These are phyloP conservation scores for Campoplex capitator DNA, from an alignment of 2,888 invertebrate genomes.

Conservation along the genomic window DNA sequence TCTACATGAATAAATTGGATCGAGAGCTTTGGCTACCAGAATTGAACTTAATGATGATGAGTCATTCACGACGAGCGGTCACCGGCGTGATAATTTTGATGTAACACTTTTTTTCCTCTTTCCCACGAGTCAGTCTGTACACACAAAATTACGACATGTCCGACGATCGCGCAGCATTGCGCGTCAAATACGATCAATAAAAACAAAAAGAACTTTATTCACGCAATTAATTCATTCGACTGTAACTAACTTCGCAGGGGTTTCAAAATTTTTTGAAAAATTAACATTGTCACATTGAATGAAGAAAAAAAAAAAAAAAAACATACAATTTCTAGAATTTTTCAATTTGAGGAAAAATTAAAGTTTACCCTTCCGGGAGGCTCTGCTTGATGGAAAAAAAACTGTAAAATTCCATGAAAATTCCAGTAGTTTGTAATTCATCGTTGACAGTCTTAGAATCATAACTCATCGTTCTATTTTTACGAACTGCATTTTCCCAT, in stretches of 20 bases:
- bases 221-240: neutral
- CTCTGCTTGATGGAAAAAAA: too few relatives aligned
- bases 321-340: too few relatives aligned
- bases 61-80: conserved; percentile 12
- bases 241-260: conserved; percentile 2
- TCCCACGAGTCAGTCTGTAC: neutral
- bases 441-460: too few relatives aligned
- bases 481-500: neutral
- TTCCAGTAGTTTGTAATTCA: too few relatives aligned
- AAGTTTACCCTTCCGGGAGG: too few relatives aligned
- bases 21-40: neutral
- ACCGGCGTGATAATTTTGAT: conserved; percentile 38
- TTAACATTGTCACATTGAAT: too few relatives aligned
- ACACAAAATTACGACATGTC: conserved; percentile 22
- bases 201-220: conserved; percentile 1
- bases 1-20: conserved; percentile 21
- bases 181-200: neutral
- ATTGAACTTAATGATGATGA: conserved; percentile 11
- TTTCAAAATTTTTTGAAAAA: neutral
- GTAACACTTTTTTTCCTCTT: neutral
- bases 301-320: too few relatives aligned
- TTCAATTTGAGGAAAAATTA: too few relatives aligned
- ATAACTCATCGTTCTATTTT: neutral
- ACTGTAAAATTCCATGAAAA: too few relatives aligned
- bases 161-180: neutral